Conservation (phyloP, 2,113 vertebrate species). For the Zonotrichia leucophrys region DNA sequence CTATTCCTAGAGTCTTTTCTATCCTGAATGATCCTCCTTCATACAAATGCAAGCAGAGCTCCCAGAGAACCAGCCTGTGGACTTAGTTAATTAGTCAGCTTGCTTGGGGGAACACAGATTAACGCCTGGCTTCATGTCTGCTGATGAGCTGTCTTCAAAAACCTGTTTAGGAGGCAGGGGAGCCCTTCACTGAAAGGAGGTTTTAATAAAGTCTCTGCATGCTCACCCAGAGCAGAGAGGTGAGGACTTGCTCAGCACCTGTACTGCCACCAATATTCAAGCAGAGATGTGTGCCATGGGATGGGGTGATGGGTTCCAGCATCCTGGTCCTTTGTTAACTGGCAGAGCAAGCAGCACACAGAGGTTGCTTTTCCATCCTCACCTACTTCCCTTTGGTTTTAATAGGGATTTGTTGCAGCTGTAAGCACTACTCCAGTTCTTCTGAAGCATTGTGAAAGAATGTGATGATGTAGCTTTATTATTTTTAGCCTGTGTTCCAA, state of each 20-base stretch:
- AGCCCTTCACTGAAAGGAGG: background rate
- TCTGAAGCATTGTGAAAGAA: constrained; percentile 43
- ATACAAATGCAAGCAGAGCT: background rate
- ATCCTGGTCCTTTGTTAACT: too few relatives aligned
- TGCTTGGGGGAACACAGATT: background rate
- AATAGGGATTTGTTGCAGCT: background rate
- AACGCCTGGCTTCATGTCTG: constrained; percentile 8
- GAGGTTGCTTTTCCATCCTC: background rate
- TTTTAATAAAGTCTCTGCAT: background rate
- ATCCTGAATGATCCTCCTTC: background rate
- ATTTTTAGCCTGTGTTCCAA: constrained; percentile 53
- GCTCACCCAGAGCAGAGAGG: fast-evolving
- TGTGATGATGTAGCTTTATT: constrained; percentile 59
- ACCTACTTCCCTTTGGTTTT: constrained; percentile 11
- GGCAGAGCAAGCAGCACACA: background rate
- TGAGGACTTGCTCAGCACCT: background rate
- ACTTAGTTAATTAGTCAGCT: background rate
- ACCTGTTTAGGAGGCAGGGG: background rate
- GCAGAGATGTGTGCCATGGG: fast-evolving
- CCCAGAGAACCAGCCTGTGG: background rate
- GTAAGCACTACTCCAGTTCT: background rate
- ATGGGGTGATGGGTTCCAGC: background rate
- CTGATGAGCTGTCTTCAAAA: constrained; percentile 9
- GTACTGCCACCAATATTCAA: fast-evolving
- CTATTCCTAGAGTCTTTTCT: background rate